These are phyloP conservation scores for Tenrec ecaudatus DNA, from an alignment of 2,113 vertebrate species.

Conservation along the genomic window DNA sequence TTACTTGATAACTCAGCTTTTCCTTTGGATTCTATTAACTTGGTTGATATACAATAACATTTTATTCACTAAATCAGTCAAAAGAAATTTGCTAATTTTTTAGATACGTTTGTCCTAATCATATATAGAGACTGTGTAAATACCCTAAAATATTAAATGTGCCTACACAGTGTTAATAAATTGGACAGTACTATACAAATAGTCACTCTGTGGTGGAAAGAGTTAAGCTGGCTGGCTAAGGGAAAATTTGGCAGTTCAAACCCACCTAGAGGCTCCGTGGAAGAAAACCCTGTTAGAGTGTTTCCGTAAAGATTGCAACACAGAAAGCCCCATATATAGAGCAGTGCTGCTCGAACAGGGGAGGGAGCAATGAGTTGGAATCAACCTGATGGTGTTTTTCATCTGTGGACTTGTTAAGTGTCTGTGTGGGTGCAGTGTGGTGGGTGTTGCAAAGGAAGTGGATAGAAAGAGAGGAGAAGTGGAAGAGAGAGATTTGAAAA, in stretches of 20 bases:
- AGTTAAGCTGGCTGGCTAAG: background rate
- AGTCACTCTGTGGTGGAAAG: background rate
- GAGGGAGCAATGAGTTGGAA: background rate
- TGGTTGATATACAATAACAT: slow-evolving; percentile 37
- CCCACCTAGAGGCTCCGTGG: background rate
- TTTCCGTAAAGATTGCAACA: background rate
- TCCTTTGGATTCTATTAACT: slow-evolving; percentile 48
- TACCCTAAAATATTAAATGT: background rate
- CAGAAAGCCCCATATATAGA: background rate
- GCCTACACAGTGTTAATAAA: background rate
- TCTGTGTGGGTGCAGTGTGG: background rate
- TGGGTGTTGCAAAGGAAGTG: background rate
- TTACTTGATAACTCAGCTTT: slow-evolving; percentile 56
- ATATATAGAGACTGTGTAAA: background rate
- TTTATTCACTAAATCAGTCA: slow-evolving; percentile 13
- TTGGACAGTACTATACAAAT: slow-evolving; percentile 14
- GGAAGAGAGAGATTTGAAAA: slow-evolving; percentile 37
- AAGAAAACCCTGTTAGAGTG: background rate
- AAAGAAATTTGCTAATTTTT: background rate
- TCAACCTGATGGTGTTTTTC: background rate
- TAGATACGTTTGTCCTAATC: slow-evolving; percentile 21
- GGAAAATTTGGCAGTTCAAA: background rate
- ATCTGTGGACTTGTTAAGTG: background rate
- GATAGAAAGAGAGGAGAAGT: background rate
- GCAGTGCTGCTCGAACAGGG: background rate